Evolutionary conservation across 2,113 vertebrate species (phyloP), one percentile per base, ranked within the genome.

Genomic region (Puntigrus tetrazona): DNA sequence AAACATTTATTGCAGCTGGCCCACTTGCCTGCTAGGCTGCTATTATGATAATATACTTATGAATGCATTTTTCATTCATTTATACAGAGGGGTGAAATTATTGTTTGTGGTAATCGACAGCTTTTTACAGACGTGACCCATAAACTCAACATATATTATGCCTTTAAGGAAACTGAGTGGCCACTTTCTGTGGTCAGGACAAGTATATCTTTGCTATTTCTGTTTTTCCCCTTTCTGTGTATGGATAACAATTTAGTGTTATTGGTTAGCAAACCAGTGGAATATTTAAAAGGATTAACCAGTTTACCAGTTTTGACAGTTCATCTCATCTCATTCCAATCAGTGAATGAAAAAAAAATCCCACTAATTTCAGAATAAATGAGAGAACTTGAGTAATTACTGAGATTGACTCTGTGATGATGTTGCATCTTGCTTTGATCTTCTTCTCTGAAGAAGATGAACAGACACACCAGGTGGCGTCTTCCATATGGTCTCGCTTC

Each of bases 381-480:
- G 41, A 22, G 57, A 72, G 63, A 41, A 81, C 50, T 45, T 22
- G 79, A 25, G 69, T 85, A 85, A 85, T 85, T 85, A 81, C 76
- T 9, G 52, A 41, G 63, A 80, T 55, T 79, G 52, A 85, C 36
- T 50, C 25, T 6, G 43, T 61, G 78, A 52, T 67, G 78, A 9
- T 52, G 77, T 3, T 38, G 70, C 27, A 13, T 81, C 69, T 75
- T 75, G 67, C 84, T 75, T 85, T 85, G 67, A 85, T 85, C 84
- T 85, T 43, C 29, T 22, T 59, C 69, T 80, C 41, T 63, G n/a
- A 80, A 81, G 76, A 81, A 81, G 69, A 81, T 41, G 78, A 81
- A 61, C 65, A 79, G 47, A 77, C 82, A 81, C 84, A 85, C 78
- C 84, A 85, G 69, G 84, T 85, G 84, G 45, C 57, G 31, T 75